phyloP scores from a whole-genome alignment of 2,888 invertebrate genomes.

The Cataglyphis rosenhaueri region DNA sequence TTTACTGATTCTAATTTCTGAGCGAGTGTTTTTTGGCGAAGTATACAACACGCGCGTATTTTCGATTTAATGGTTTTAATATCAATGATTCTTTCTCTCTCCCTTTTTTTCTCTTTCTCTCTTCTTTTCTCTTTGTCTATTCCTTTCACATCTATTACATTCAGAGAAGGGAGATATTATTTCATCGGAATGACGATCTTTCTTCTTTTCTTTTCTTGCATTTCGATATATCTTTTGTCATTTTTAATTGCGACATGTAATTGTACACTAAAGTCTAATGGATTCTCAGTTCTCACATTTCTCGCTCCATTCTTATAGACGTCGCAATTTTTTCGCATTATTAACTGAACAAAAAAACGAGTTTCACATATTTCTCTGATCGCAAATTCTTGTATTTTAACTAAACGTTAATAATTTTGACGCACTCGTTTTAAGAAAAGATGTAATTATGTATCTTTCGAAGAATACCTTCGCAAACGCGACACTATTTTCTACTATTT shows the following conservation, averaged over 20 bases:
- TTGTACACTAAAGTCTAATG: constrained; percentile 36
- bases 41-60: background rate
- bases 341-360: background rate
- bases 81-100: background rate
- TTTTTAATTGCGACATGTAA: constrained; percentile 27
- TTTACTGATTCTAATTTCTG: background rate
- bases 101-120: too few relatives aligned
- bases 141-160: background rate
- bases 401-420: background rate
- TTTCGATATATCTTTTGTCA: constrained; percentile 24
- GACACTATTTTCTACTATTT: background rate
- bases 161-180: background rate
- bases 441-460: background rate
- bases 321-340: background rate
- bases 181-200: background rate
- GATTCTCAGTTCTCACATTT: constrained; percentile 27
- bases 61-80: background rate
- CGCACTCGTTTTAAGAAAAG: background rate
- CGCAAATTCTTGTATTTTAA: background rate
- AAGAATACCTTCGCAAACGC: background rate
- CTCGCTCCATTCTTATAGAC: background rate
- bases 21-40: background rate
- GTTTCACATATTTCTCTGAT: constrained; percentile 1
- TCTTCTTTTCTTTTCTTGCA: background rate
- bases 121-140: background rate